A percentile compares a stretch with the other conserved stretches of the same genome.
Conservation (phyloP, 2,888 invertebrate genomes). For the Ennomos erosarius region DNA sequence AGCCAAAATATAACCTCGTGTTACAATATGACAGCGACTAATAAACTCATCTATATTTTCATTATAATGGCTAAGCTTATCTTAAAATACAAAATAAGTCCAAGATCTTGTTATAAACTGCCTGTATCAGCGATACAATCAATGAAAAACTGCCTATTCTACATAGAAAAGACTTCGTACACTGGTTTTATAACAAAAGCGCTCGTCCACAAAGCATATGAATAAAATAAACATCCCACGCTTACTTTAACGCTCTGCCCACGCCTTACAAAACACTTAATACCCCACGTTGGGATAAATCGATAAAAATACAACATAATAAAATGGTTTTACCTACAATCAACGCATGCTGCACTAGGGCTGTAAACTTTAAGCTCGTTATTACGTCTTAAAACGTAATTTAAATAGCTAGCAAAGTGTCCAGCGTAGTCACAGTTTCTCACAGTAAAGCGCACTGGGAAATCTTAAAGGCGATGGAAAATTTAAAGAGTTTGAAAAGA, state of each 20-base stretch:
- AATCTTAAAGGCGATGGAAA: slow-evolving; percentile 71
- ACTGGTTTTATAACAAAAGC: slow-evolving; percentile 61
- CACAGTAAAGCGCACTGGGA: slow-evolving; percentile 54
- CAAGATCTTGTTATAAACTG: slow-evolving; percentile 53
- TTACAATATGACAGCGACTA: slow-evolving; percentile 32
- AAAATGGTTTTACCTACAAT: slow-evolving; percentile 60
- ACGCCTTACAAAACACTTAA: slow-evolving; percentile 72
- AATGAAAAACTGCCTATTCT: slow-evolving; percentile 68
- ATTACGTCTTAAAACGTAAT: slow-evolving; percentile 49
- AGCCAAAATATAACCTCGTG: slow-evolving; percentile 10
- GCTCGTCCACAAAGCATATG: slow-evolving; percentile 61
- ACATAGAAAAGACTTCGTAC: slow-evolving; percentile 61
- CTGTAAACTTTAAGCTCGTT: slow-evolving; percentile 53
- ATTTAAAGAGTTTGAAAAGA: slow-evolving; percentile 77
- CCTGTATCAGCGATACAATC: slow-evolving; percentile 61
- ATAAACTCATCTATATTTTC: slow-evolving; percentile 38
- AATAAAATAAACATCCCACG: slow-evolving; percentile 76
- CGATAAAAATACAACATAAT: slow-evolving; percentile 70
- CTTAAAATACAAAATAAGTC: slow-evolving; percentile 41
- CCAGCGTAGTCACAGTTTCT: slow-evolving; percentile 56
- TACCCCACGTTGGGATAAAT: slow-evolving; percentile 63
- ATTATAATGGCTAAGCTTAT: slow-evolving; percentile 27
- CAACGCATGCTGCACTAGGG: slow-evolving; percentile 53
- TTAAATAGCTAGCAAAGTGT: slow-evolving; percentile 44
- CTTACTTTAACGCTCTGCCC: slow-evolving; percentile 63